Percentiles rank a stretch among this genome's conserved stretches.
Conservation (phyloP, 2,888 invertebrate genomes). For the Dastarcus helophoroides region DNA sequence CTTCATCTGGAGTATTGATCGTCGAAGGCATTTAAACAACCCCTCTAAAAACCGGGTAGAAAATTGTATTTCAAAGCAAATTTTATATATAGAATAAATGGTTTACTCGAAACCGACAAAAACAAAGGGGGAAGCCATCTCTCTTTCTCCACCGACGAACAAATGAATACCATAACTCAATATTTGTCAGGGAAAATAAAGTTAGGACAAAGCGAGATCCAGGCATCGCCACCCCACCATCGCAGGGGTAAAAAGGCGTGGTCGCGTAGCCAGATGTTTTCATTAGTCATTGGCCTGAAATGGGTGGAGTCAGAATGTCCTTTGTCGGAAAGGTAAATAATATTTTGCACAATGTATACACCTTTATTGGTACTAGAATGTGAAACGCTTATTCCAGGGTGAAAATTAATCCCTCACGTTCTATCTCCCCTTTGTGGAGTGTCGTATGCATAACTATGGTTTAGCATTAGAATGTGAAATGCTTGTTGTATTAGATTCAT, state of each 20-base stretch:
- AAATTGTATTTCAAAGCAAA: too few relatives aligned
- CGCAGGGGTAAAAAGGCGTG: too few relatives aligned
- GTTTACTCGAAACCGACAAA: conserved; percentile 10
- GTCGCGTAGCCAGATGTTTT: conserved; percentile 26
- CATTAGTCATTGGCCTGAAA: conserved; percentile 38
- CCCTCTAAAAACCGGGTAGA: too few relatives aligned
- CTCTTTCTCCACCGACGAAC: conserved; percentile 4
- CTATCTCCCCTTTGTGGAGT: conserved; percentile 26
- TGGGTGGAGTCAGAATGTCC: conserved; percentile 35
- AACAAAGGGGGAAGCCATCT: too few relatives aligned
- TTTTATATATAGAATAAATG: conserved; percentile 8
- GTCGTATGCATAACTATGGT: conserved; percentile 36
- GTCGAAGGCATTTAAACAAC: too few relatives aligned
- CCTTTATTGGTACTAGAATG: conserved; percentile 35
- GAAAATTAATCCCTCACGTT: conserved; percentile 18
- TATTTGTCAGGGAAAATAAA: conserved; percentile 11
- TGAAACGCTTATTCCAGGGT: conserved; percentile 19
- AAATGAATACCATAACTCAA: conserved; percentile 11
- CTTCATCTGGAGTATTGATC: too few relatives aligned
- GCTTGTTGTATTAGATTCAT: conserved; percentile 34
- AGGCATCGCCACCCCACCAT: conserved; percentile 10
- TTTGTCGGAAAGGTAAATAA: conserved; percentile 57
- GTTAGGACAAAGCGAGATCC: conserved; percentile 4
- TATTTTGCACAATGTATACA: conserved; percentile 63
- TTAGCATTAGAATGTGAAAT: conserved; percentile 33